phyloP scores from a whole-genome alignment of 2,888 invertebrate genomes.

The Eupithecia vulgata region DNA sequence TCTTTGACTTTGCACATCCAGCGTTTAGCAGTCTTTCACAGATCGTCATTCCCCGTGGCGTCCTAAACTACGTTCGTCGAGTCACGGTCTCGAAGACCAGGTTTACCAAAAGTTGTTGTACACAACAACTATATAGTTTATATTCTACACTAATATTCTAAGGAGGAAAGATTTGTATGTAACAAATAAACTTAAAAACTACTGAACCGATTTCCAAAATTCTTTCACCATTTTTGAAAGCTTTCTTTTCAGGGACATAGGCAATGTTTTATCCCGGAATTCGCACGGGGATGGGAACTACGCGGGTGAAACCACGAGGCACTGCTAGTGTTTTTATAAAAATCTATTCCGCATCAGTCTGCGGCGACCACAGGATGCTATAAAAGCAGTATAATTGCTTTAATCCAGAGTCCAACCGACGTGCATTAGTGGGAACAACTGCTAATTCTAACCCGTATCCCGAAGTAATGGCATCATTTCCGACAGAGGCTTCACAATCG shows the following conservation, averaged over 20 bases:
- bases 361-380: slow-evolving; percentile 24
- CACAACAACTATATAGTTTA: no score
- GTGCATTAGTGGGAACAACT: slow-evolving; percentile 24
- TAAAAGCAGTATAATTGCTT: slow-evolving; percentile 30
- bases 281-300: no score
- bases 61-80: background rate
- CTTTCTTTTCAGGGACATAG: no score
- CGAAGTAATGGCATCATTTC: slow-evolving; percentile 38
- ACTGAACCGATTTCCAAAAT: no score
- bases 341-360: background rate
- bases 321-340: background rate
- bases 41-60: background rate
- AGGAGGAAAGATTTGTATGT: no score
- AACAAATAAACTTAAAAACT: no score
- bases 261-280: no score
- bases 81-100: background rate
- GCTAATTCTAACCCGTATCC: slow-evolving; percentile 34
- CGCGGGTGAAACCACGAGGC: no score
- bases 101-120: background rate
- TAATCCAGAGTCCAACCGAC: slow-evolving; percentile 15
- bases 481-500: slow-evolving; percentile 17
- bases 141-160: no score
- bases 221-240: no score
- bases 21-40: background rate
- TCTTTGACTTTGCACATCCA: background rate